phyloP scores from a whole-genome alignment of 92 coral and sea anemone genomes.

The Porites rus region DNA sequence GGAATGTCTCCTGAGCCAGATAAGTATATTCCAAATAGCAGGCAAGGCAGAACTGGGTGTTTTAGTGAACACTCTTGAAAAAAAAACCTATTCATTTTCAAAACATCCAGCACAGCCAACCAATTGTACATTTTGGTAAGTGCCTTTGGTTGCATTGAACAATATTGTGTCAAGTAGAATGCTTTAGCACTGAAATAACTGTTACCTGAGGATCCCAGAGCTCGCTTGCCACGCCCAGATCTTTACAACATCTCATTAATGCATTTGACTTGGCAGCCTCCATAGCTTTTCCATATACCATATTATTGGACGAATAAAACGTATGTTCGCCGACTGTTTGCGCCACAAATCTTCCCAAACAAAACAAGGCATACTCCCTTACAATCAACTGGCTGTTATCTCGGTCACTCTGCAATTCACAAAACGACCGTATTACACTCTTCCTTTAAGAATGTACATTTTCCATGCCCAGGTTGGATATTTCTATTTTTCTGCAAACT shows the following conservation, averaged over 20 bases:
- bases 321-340: conserved; percentile 99
- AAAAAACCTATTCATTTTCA: too few species aligned
- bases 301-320: conserved; percentile 87
- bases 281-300: conserved; percentile 99
- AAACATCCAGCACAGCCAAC: too few species aligned
- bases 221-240: conserved; percentile 98
- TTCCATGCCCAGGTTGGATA: too few species aligned
- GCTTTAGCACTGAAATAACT: neutral
- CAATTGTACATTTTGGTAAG: too few species aligned
- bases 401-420: conserved; percentile 81
- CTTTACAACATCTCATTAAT: conserved; percentile 98
- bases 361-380: conserved; percentile 96
- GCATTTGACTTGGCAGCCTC: conserved; percentile 99
- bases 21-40: too few species aligned
- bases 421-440: neutral
- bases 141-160: too few species aligned
- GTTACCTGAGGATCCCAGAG: conserved; percentile 99
- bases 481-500: too few species aligned
- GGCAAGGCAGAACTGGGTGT: too few species aligned
- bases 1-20: too few species aligned
- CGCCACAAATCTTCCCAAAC: conserved; percentile 93
- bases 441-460: too few species aligned
- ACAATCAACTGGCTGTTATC: conserved; percentile 98
- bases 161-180: neutral
- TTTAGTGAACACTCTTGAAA: too few species aligned